Conservation (phyloP, 2,888 invertebrate genomes). For the Xylota segnis region DNA sequence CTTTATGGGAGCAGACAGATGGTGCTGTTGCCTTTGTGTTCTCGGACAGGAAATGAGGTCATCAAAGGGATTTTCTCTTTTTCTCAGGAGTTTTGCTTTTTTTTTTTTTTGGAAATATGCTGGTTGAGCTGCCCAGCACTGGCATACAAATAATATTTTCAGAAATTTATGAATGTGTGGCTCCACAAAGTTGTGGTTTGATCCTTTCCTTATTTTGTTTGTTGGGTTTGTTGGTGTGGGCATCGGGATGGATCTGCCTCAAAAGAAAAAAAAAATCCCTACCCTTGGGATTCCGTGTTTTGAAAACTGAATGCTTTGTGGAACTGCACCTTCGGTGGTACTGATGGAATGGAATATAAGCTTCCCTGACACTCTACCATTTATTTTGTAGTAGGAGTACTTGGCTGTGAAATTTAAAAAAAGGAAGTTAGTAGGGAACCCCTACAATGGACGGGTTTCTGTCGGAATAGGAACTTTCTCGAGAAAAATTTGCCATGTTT, state of each 20-base stretch:
- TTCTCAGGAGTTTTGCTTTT: conserved; percentile 15
- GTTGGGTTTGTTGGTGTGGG: not conserved
- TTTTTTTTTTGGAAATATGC: not conserved
- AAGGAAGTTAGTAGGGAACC: too few relatives aligned
- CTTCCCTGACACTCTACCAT: too few relatives aligned
- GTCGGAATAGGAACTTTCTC: too few relatives aligned
- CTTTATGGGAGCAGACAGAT: conserved; percentile 50
- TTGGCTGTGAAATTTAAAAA: too few relatives aligned
- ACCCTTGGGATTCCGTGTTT: too few relatives aligned
- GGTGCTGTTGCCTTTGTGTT: conserved; percentile 51
- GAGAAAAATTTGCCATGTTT: too few relatives aligned
- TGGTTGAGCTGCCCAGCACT: conserved; percentile 11
- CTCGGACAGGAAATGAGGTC: conserved; percentile 41
- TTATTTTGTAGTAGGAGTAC: too few relatives aligned
- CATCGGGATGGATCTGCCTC: not conserved
- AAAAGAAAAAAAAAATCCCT: not conserved
- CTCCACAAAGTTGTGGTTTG: conserved; percentile 7
- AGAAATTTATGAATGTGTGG: conserved; percentile 29
- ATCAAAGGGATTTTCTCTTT: conserved; percentile 47
- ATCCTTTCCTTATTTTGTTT: conserved; percentile 2
- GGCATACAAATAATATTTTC: conserved; percentile 37
- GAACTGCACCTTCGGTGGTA: too few relatives aligned
- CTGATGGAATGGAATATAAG: too few relatives aligned
- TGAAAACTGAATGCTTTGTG: too few relatives aligned
- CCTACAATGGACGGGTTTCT: too few relatives aligned